These are phyloP conservation scores for Macrostomum lignano DNA, from an alignment of 1,140 invertebrate species.

Conservation along the genomic window DNA sequence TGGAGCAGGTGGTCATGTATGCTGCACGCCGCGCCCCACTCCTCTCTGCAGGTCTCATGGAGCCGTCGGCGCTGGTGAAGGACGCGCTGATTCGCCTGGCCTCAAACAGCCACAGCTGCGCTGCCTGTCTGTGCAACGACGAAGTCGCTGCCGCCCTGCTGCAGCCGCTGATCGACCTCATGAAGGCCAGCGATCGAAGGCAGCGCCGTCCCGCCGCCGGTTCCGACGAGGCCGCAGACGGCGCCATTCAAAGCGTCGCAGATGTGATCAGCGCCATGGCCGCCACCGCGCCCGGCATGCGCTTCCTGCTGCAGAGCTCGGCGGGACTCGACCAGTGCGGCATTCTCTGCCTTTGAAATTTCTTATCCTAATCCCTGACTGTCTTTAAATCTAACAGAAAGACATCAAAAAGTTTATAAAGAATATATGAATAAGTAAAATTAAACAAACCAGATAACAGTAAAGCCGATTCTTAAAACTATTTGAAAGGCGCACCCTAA, in stretches of 20 bases:
- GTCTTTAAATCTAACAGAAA: too few species aligned
- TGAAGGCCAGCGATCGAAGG: background rate
- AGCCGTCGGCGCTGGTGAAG: slow-evolving; percentile 13
- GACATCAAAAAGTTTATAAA: slow-evolving; percentile 19
- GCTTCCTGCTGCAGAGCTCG: slow-evolving; percentile 2
- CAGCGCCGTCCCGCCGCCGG: slow-evolving; percentile 4
- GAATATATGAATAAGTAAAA: too few species aligned
- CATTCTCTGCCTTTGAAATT: slow-evolving; percentile 1
- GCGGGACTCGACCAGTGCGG: background rate
- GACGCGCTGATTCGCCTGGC: slow-evolving; percentile 17
- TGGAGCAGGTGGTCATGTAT: too few species aligned
- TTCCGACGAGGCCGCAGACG: slow-evolving; percentile 14
- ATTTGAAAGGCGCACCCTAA: too few species aligned
- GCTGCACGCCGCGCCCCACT: too few species aligned
- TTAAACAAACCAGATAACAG: too few species aligned
- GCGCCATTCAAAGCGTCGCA: too few species aligned
- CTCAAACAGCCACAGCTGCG: slow-evolving; percentile 14
- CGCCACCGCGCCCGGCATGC: slow-evolving; percentile 14
- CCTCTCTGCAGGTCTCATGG: slow-evolving; percentile 12
- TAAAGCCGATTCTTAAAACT: too few species aligned
- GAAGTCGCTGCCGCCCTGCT: slow-evolving; percentile 19
- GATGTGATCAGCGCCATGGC: slow-evolving; percentile 21
- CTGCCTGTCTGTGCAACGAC: slow-evolving; percentile 19
- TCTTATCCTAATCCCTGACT: slow-evolving; percentile 13
- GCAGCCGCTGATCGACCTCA: slow-evolving; percentile 9